A percentile compares a stretch with the other conserved stretches of the same genome.
phyloP scores from a whole-genome alignment of 1,140 invertebrate species.

The Rhagoletis pomonella region DNA sequence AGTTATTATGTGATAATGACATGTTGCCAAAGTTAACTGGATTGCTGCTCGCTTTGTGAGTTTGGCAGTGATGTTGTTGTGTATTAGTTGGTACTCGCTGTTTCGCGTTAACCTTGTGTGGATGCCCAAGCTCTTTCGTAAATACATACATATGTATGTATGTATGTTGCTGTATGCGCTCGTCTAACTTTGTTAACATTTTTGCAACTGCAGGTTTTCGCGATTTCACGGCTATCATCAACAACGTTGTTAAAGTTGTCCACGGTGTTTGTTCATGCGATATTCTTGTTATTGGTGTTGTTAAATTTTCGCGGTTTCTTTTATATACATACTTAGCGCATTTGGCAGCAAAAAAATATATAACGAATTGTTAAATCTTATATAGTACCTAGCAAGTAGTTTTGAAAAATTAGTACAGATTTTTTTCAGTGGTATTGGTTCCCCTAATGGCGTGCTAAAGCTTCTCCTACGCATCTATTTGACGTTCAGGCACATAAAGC shows the following conservation, averaged over 20 bases:
- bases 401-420: too few species aligned
- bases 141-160: not conserved
- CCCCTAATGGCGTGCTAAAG: too few species aligned
- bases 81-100: not conserved
- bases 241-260: not conserved
- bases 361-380: too few species aligned
- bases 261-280: not conserved
- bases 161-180: conserved; percentile 57
- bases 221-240: conserved; percentile 22
- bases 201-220: conserved; percentile 62
- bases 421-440: too few species aligned
- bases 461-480: too few species aligned
- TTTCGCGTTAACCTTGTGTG: not conserved
- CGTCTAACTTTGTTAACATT: conserved; percentile 57
- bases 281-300: not conserved
- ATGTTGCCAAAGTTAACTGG: conserved; percentile 50
- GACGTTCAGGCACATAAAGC: too few species aligned
- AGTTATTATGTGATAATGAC: conserved; percentile 44
- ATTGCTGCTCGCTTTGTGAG: not conserved
- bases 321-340: conserved; percentile 19
- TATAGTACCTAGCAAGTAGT: too few species aligned
- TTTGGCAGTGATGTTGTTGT: conserved; percentile 4
- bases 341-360: too few species aligned
- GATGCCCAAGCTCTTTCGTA: too few species aligned
- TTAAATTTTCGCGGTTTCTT: not conserved